These are phyloP conservation scores for Aplodontia rufa DNA, from an alignment of 2,113 vertebrate species.

Conservation along the genomic window DNA sequence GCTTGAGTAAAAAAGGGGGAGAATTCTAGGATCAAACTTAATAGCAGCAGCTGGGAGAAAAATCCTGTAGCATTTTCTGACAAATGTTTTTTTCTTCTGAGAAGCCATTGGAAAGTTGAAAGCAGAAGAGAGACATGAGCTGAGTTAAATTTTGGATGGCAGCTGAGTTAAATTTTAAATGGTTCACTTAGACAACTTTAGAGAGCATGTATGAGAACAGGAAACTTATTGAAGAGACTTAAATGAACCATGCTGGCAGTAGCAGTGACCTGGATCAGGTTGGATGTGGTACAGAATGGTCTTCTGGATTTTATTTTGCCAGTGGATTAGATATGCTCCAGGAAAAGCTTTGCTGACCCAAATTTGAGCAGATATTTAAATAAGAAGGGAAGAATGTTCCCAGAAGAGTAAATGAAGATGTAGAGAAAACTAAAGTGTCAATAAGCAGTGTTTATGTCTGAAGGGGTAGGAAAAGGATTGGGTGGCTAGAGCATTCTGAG, in stretches of 20 bases:
- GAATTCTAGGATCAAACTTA: neutral
- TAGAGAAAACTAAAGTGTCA: neutral
- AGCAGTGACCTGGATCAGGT: neutral
- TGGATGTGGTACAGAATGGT: neutral
- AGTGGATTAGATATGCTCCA: neutral
- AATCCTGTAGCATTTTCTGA: neutral
- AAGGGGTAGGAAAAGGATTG: neutral
- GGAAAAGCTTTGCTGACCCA: neutral
- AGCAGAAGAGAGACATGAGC: neutral
- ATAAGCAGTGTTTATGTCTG: neutral
- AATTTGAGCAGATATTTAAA: neutral
- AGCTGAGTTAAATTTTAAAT: neutral
- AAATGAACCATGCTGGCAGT: neutral
- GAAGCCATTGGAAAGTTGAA: neutral
- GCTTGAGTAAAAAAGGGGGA: neutral
- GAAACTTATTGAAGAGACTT: neutral
- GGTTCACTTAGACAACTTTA: neutral
- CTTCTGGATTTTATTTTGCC: neutral
- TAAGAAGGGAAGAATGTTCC: neutral
- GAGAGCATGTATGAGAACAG: neutral
- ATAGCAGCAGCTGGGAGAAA: neutral
- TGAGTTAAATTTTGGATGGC: neutral
- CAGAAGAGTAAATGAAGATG: neutral
- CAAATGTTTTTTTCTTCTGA: neutral
- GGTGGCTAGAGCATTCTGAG: neutral